These are phyloP conservation scores for Callopanchax toddi DNA, from an alignment of 2,113 vertebrate genomes.

Conservation along the genomic window DNA sequence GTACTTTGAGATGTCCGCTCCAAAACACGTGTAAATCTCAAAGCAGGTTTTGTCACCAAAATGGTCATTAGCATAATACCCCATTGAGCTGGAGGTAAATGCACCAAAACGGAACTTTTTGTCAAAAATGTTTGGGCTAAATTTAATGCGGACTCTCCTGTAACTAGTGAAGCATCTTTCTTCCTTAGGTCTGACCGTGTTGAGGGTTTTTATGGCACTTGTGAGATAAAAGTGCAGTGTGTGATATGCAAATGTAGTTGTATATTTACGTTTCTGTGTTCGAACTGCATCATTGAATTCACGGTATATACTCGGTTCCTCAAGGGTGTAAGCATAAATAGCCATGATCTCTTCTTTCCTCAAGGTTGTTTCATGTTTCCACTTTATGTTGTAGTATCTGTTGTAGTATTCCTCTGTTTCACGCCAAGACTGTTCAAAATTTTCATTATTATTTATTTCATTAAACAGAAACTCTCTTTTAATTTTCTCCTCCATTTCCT, in stretches of 20 bases:
- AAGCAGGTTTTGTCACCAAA: not conserved
- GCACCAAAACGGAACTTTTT: not conserved
- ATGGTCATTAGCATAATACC: no score
- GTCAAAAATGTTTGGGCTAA: not conserved
- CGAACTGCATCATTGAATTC: slow-evolving; percentile 50
- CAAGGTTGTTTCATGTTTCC: not conserved
- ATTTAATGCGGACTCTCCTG: slow-evolving; percentile 14
- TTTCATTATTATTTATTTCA: slow-evolving; percentile 24
- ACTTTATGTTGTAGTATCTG: not conserved
- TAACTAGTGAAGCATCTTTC: slow-evolving; percentile 27
- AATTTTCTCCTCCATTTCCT: slow-evolving; percentile 24
- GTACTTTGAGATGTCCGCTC: not conserved
- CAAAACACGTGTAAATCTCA: not conserved
- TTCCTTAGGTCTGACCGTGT: not conserved
- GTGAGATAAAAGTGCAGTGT: slow-evolving; percentile 48
- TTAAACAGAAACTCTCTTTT: slow-evolving; percentile 7
- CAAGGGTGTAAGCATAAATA: slow-evolving; percentile 40
- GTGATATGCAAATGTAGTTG: slow-evolving; percentile 43
- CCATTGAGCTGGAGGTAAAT: slow-evolving; percentile 2
- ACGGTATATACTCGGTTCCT: slow-evolving; percentile 20
- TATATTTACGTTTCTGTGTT: slow-evolving; percentile 19
- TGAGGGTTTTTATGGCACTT: slow-evolving; percentile 38
- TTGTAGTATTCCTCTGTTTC: slow-evolving; percentile 40
- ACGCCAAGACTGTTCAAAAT: slow-evolving; percentile 18
- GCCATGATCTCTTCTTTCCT: slow-evolving; percentile 44